Percentiles rank a stretch among this genome's conserved stretches.
These are phyloP conservation scores for Diachrysia chrysitis DNA, from an alignment of 2,888 invertebrate genomes.

Conservation along the genomic window DNA sequence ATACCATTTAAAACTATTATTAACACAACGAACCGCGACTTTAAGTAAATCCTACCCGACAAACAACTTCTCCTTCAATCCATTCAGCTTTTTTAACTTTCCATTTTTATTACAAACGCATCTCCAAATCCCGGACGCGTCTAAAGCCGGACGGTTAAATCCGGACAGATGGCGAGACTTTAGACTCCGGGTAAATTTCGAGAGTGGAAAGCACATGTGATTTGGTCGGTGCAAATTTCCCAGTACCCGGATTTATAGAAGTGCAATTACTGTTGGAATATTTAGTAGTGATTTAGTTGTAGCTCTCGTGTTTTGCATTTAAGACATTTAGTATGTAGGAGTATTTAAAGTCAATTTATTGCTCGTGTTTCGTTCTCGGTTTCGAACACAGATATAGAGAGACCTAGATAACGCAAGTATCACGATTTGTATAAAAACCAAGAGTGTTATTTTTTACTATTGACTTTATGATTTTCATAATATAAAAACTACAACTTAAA, in stretches of 20 bases:
- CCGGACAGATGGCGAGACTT: slow-evolving; percentile 56
- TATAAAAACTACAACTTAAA: no score
- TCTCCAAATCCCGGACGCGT: slow-evolving; percentile 46
- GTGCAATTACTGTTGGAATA: slow-evolving; percentile 33
- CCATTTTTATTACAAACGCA: slow-evolving; percentile 54
- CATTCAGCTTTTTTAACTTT: slow-evolving; percentile 29
- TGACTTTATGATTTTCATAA: no score
- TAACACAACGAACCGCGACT: no score
- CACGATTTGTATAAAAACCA: no score
- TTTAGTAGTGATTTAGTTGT: slow-evolving; percentile 26
- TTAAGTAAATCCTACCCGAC: not conserved
- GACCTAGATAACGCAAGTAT: no score
- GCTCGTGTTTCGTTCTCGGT: not conserved
- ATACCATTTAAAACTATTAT: no score
- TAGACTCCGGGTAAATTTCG: slow-evolving; percentile 42
- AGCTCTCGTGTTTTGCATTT: not conserved
- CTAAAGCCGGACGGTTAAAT: slow-evolving; percentile 48
- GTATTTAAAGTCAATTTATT: not conserved
- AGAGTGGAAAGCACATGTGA: slow-evolving; percentile 43
- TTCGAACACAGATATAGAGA: no score
- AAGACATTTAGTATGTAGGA: not conserved
- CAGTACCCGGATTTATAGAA: slow-evolving; percentile 27
- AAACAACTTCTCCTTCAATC: slow-evolving; percentile 25
- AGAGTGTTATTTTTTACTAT: no score
- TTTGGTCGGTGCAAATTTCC: slow-evolving; percentile 48